Evolutionary conservation across 2,797 vertebrate species (phyloP).

Genomic region (Siniperca scherzeri): DNA sequence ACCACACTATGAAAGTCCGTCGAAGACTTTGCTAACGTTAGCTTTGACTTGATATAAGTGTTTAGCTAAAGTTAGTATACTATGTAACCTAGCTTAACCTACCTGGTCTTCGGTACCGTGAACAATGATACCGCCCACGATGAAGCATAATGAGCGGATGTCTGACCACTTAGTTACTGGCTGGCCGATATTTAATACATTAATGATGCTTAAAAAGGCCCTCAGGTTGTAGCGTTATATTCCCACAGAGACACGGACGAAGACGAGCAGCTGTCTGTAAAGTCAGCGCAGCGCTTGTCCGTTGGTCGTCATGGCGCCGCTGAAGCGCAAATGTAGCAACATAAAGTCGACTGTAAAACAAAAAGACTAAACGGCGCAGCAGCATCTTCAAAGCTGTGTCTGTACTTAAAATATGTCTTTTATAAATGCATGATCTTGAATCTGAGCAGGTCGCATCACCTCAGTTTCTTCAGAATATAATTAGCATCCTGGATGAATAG

Average conservation of each 20-base stretch:
- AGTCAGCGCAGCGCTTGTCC: background rate
- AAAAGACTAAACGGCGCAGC: too few relatives aligned
- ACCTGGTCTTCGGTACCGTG: background rate
- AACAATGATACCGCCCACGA: background rate
- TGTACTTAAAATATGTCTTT: background rate
- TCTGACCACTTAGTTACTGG: background rate
- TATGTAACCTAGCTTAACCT: background rate
- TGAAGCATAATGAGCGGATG: background rate
- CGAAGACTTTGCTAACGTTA: background rate
- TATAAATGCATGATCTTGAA: background rate
- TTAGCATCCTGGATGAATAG: background rate
- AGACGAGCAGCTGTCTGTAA: background rate
- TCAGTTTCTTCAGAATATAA: too few relatives aligned
- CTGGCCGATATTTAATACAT: background rate
- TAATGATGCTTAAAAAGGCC: background rate
- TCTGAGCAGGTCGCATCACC: background rate
- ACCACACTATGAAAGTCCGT: fast-evolving
- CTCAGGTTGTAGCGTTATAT: background rate
- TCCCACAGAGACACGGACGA: background rate
- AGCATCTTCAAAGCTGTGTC: too few relatives aligned
- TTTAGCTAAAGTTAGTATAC: background rate
- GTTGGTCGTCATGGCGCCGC: background rate
- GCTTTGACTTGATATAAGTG: background rate
- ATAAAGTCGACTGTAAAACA: background rate
- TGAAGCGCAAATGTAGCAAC: background rate